Base-by-base conservation (phyloP, 2,113 vertebrate genomes). In the Corydoras maculifer region DNA sequence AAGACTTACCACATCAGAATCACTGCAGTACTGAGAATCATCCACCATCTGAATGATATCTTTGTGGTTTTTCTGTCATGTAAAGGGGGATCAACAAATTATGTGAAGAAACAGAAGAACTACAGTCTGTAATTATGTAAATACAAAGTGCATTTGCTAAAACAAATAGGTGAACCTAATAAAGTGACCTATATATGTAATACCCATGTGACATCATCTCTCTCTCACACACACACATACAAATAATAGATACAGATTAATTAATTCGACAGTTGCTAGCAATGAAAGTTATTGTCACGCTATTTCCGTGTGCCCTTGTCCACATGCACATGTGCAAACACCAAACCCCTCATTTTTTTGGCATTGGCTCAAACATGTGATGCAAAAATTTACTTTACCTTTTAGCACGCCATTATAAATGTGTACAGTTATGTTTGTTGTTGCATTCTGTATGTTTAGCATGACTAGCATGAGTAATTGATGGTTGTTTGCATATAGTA, bases 211-310 rank as follows among this genome's bases (percentile, higher is more conserved):
- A 43, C 7, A 8, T 43, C 4, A 43, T 8, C 35, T 5, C 35
- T n/a, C 30, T 32, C 59, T 53, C 65, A 49, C 59, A 30, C 72
- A 65, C 48, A 57, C 66, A 63, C 75, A 71, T 49, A 80, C 76
- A 78, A 68, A 81, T 74, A 73, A 12, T 65, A 58, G n/a, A 75
- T 58, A 57, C 62, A 18, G 13, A 72, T 12, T 18, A 68, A 78
- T 78, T 72, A 73, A 75, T 78, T 63, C 25, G 58, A 15, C 29
- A 59, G 60, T 59, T 43, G 30, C 62, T 50, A 50, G 32, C 67
- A 30, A 63, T 53, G 30, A 62, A 68, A 74, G 18, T 68, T 57
- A 59, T 71, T 35, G 7, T 29, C 58, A 65, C 50, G 43, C 66
- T 9, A 12, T 12, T 68, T 53, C 30, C 32, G 29, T 31, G 25